Evolutionary conservation across 2,888 invertebrate species (phyloP), one percentile per base, ranked within the genome.

Genomic region (Hydrotaea cyrtoneurina): DNA sequence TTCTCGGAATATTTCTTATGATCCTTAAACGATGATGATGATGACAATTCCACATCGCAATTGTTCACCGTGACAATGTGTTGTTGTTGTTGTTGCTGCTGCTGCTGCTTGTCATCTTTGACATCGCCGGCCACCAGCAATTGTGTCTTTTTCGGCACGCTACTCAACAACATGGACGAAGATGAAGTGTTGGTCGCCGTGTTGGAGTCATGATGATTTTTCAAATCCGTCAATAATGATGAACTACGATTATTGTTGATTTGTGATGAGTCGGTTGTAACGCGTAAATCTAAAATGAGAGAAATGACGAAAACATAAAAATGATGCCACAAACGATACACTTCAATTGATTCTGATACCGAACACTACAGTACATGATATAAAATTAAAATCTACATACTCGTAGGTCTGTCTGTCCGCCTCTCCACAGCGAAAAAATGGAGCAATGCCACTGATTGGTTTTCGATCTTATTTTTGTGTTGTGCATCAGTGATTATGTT

Each of bases 261-360:
- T 79, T 46, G 74, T 59, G 82, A 86, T 75, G 88, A 86, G 31
- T 91, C 91, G 59, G 91, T 90, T 74, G 91, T 91, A 3, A 92
- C 91, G 81, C 91, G 88, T 80, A 91, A 88, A 87, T 90, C 92
- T 91, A 77, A 13, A 83, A 76, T 69, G 62, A 36, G 26, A 69
- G 15, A 74, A 79, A 36, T 66, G 13, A 7, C 31, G 31, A 31
- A 50, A 75, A 75, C 17, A n/a, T n/a, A 36, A 36, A 64, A 64
- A 64, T 64, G 39, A 66, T 23, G 46, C 15, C 15, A 7, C 13
- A 36, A 66, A 66, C 15, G n/a, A 15, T 15, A n/a, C 1, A 50
- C 43, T 3, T 31, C 43, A 43, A 43, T 43, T 43, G 15, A 43
- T 17, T 43, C 11, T 39, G n/a, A 1, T 39, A 66, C 66, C 17